Percentiles rank a stretch among this genome's conserved stretches.
These are phyloP conservation scores for Pollenia labialis DNA, from an alignment of 2,888 invertebrate species.

Conservation along the genomic window DNA sequence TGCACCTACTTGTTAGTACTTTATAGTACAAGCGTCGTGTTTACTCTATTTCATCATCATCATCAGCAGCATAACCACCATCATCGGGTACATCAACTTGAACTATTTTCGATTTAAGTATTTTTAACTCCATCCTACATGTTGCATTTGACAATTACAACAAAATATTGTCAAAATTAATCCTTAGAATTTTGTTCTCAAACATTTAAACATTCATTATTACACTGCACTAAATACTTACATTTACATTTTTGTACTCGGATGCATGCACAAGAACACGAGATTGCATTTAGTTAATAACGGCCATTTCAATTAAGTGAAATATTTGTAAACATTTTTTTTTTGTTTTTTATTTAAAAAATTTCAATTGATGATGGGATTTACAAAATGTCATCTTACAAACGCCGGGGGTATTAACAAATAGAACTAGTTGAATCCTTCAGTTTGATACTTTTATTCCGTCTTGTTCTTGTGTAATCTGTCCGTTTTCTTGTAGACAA, in stretches of 20 bases:
- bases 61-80: neutral
- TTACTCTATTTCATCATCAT: slow-evolving; percentile 26
- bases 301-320: slow-evolving; percentile 33
- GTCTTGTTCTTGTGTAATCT: slow-evolving; percentile 1
- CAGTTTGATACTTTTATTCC: slow-evolving; percentile 39
- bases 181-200: slow-evolving; percentile 52
- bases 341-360: neutral
- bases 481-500: slow-evolving; percentile 18
- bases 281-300: slow-evolving; percentile 40
- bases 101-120: slow-evolving; percentile 48
- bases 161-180: slow-evolving; percentile 69
- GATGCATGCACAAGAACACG: slow-evolving; percentile 30
- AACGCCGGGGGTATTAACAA: slow-evolving; percentile 33
- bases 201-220: neutral
- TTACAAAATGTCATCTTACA: slow-evolving; percentile 48
- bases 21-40: slow-evolving; percentile 26
- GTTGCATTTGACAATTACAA: slow-evolving; percentile 64
- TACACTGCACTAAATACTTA: slow-evolving; percentile 41
- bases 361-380: slow-evolving; percentile 47
- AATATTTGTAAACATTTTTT: slow-evolving; percentile 29
- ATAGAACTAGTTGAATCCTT: slow-evolving; percentile 50
- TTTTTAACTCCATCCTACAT: slow-evolving; percentile 63
- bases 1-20: slow-evolving; percentile 54
- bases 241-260: neutral
- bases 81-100: slow-evolving; percentile 24